phyloP scores from a whole-genome alignment of 2,113 vertebrate species.

The Rattus rattus region DNA sequence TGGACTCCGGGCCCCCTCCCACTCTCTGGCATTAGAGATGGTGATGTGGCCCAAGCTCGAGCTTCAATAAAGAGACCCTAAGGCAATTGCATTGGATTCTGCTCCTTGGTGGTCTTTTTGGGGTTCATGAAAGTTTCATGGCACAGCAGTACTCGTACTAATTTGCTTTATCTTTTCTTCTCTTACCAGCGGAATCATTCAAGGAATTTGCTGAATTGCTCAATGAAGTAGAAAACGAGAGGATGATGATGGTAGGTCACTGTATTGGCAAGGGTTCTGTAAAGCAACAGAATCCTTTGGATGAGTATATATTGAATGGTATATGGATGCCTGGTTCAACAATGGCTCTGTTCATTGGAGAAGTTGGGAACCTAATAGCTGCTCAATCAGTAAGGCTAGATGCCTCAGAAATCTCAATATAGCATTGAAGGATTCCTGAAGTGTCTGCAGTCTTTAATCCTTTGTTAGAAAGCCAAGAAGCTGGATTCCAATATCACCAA shows the following conservation, averaged over 20 bases:
- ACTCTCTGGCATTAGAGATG: no score
- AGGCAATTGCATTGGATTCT: no score
- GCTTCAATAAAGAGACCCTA: no score
- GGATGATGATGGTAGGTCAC: conserved; percentile 96
- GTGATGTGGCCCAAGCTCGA: no score
- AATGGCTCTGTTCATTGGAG: not conserved
- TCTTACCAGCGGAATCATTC: conserved; percentile 94
- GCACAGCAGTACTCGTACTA: not conserved
- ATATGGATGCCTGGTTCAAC: not conserved
- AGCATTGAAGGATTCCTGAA: not conserved
- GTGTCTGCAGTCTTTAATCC: not conserved
- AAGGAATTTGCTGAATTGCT: conserved; percentile 97
- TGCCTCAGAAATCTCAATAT: not conserved
- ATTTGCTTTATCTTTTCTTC: conserved; percentile 68
- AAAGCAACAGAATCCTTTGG: not conserved
- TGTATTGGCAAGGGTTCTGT: not conserved
- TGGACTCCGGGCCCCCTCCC: no score
- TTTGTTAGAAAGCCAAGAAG: not conserved
- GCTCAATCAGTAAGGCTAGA: not conserved
- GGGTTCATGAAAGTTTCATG: no score
- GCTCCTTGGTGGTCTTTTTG: no score
- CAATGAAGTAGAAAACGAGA: conserved; percentile 96
- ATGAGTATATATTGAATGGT: not conserved
- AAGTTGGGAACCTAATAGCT: not conserved
- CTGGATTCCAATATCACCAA: not conserved